Conservation (phyloP, 2,888 invertebrate genomes). For the Dione juno region DNA sequence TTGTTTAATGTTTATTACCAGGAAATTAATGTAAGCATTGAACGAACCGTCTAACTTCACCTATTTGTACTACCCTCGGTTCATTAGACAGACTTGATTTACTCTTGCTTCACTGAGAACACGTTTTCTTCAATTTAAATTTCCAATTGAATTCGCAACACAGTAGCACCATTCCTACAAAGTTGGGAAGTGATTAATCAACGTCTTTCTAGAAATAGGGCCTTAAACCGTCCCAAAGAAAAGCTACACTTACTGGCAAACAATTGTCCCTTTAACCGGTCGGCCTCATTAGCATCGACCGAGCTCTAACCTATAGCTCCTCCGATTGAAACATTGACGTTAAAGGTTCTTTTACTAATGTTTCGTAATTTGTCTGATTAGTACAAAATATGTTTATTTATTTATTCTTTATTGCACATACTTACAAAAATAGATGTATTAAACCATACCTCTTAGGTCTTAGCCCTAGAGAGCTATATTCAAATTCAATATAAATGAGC, state of each 20-base stretch:
- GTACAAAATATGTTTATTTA: too few species aligned
- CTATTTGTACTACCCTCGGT: constrained; percentile 58
- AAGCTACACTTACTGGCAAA: constrained; percentile 65
- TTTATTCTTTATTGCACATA: too few species aligned
- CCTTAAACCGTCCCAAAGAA: constrained; percentile 71
- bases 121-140: constrained; percentile 49
- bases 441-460: too few species aligned
- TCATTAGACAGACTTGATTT: constrained; percentile 59
- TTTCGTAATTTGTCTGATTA: constrained; percentile 57
- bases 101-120: constrained; percentile 44
- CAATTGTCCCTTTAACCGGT: constrained; percentile 75
- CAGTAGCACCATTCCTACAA: constrained; percentile 56
- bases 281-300: constrained; percentile 74
- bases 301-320: constrained; percentile 65
- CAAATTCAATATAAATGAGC: too few species aligned
- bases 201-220: constrained; percentile 68
- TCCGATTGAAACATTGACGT: constrained; percentile 76
- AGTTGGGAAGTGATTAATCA: constrained; percentile 64
- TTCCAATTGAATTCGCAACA: constrained; percentile 55
- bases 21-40: constrained; percentile 60
- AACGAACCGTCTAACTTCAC: constrained; percentile 56
- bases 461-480: too few species aligned
- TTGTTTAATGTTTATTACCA: constrained; percentile 65
- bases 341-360: constrained; percentile 68
- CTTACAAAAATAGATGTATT: too few species aligned